Percentiles rank a stretch among this genome's conserved stretches.
phyloP scores from a whole-genome alignment of 2,797 vertebrate species.

The Ctenopoma multispine region DNA sequence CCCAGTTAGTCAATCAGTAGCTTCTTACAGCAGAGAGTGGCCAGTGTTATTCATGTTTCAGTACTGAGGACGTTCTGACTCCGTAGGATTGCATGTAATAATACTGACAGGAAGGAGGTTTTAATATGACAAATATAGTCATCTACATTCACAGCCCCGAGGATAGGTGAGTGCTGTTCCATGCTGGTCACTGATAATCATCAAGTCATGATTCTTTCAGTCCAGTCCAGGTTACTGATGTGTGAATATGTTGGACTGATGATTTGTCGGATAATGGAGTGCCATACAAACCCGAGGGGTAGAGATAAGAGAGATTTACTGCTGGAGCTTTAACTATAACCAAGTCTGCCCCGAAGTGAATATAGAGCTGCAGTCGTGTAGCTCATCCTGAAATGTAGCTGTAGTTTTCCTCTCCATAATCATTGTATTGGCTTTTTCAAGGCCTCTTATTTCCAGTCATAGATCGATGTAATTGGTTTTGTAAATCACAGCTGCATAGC shows the following conservation, averaged over 20 bases:
- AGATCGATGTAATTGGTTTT: slow-evolving; percentile 78
- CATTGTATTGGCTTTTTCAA: slow-evolving; percentile 77
- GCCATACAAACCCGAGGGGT: slow-evolving; percentile 51
- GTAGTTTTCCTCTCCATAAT: slow-evolving; percentile 76
- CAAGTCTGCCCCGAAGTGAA: slow-evolving; percentile 50
- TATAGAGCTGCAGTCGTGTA: slow-evolving; percentile 46
- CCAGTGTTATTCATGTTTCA: slow-evolving; percentile 47
- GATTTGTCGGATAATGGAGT: slow-evolving; percentile 70
- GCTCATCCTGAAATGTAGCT: slow-evolving; percentile 77
- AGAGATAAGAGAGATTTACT: slow-evolving; percentile 73
- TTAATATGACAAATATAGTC: slow-evolving; percentile 69
- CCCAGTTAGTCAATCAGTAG: slow-evolving; percentile 27
- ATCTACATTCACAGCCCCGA: slow-evolving; percentile 62
- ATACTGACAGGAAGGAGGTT: slow-evolving; percentile 42
- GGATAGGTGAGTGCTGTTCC: slow-evolving; percentile 73
- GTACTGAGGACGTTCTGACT: slow-evolving; percentile 38
- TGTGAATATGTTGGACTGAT: slow-evolving; percentile 61
- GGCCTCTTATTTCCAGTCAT: slow-evolving; percentile 76
- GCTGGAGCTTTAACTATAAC: slow-evolving; percentile 60
- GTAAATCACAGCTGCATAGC: slow-evolving; percentile 71
- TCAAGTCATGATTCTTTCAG: slow-evolving; percentile 53
- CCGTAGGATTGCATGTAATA: slow-evolving; percentile 40
- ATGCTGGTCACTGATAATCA: slow-evolving; percentile 53
- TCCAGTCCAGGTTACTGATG: slow-evolving; percentile 62
- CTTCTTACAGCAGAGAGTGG: slow-evolving; percentile 35